phyloP scores from a whole-genome alignment of 2,888 invertebrate genomes.

The Mycalesis mineus region DNA sequence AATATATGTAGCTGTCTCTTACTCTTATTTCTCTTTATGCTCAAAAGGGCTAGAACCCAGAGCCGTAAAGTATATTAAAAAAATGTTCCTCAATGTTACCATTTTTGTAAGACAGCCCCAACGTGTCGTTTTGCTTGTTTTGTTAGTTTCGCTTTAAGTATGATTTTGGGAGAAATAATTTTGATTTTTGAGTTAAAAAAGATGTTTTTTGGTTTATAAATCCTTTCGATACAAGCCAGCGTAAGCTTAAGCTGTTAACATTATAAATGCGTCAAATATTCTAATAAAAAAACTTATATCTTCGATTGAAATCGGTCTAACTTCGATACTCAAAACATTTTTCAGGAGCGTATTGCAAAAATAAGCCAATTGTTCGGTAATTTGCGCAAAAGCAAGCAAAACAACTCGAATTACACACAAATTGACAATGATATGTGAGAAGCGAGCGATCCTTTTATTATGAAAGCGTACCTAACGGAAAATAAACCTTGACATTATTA shows the following conservation, averaged over 20 bases:
- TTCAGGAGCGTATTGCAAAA: slow-evolving; percentile 11
- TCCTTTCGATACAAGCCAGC: slow-evolving; percentile 12
- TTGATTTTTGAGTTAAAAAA: background rate
- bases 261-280: background rate
- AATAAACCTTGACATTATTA: slow-evolving; percentile 49
- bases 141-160: background rate
- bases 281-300: background rate
- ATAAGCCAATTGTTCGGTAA: slow-evolving; percentile 34
- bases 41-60: no score
- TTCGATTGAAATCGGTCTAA: background rate
- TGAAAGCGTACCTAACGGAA: slow-evolving; percentile 67
- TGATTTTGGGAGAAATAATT: background rate
- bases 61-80: no score
- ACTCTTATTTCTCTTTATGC: background rate
- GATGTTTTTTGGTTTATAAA: background rate
- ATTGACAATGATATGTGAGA: slow-evolving; percentile 67
- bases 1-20: slow-evolving; percentile 20
- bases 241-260: slow-evolving; percentile 18
- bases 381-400: slow-evolving; percentile 72
- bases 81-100: background rate
- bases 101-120: slow-evolving; percentile 17
- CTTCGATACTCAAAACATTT: background rate
- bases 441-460: slow-evolving; percentile 64
- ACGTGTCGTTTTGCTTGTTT: slow-evolving; percentile 35
- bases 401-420: slow-evolving; percentile 67